Evolutionary conservation across 2,888 invertebrate genomes (phyloP), one percentile per base, ranked within the genome.

Genomic region (Pemphredon lugubris): DNA sequence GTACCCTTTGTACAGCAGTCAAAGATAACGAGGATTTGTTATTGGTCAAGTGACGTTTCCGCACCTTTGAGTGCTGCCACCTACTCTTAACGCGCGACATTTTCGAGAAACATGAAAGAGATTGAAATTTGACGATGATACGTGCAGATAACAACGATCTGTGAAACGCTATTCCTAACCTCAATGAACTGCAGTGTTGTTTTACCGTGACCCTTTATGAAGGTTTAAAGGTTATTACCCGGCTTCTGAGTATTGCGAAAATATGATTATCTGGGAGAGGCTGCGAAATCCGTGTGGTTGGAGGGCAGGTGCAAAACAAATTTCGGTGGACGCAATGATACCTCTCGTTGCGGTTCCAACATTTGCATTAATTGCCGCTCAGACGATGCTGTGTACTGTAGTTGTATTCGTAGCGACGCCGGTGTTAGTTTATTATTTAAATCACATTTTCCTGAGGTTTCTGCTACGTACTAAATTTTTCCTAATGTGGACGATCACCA

Each of bases 401-500:
- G 30, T 88, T 21, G 84, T 87, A 37, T 89, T 89, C 66, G 30
- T 86, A 9, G 55, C 83, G 13, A 86, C 89, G 3, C 88, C 89
- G n/a, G 68, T 87, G 0, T 74, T 89, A 47, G 77, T 90, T 45
- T 89, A 89, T 59, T 89, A 89, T 65, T 60, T 89, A 2, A 83
- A 90, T 57, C 86, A 86, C 47, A 88, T 88, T 76, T 89, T 90
- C 58, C 73, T 89, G 5, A 83, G 86, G 75, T 89, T 89, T 65
- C 59, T 88, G 13, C 85, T 88, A 2, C 91, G 93, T 66, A 94
- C 95, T 1, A 93, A 93, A 83, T 96, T 96, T 88, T 96, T 96
- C 87, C 92, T 93, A 69, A 92, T 94, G 76, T 96, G 96, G 96
- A 92, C 94, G 0, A 85, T 94, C 40, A 93, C 93, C 44, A 95